These are phyloP conservation scores for Crotalus viridis DNA, from an alignment of 2,113 vertebrate species.

Conservation along the genomic window DNA sequence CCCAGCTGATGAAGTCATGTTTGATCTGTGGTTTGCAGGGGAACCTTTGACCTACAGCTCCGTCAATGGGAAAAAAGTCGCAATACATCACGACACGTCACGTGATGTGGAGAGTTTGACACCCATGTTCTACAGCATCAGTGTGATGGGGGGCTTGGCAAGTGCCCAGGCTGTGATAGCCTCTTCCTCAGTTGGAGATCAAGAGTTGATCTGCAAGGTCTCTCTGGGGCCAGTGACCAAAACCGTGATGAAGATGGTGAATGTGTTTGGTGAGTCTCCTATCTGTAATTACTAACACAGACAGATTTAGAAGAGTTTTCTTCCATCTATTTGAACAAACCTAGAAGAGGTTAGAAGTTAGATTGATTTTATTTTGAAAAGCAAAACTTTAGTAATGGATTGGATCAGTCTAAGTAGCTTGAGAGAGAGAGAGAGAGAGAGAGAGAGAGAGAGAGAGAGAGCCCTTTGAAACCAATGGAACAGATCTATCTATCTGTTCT, in stretches of 20 bases:
- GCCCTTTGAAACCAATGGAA: background rate
- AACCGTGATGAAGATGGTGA: rapidly evolving
- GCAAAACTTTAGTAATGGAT: background rate
- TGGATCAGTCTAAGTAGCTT: background rate
- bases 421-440: no score
- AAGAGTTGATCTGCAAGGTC: slow-evolving; percentile 11
- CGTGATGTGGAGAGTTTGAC: no score
- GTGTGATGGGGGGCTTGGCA: rapidly evolving
- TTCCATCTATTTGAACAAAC: background rate
- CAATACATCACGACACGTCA: no score
- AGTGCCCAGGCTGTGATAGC: background rate
- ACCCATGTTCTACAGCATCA: no score
- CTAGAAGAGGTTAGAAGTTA: background rate
- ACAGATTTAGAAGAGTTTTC: background rate
- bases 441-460: no score
- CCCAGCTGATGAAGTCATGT: slow-evolving; percentile 38
- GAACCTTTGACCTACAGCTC: rapidly evolving
- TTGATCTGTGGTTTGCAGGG: slow-evolving; percentile 26
- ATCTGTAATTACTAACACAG: no score
- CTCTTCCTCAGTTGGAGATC: rapidly evolving
- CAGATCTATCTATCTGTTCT: no score
- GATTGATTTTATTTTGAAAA: background rate
- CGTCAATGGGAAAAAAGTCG: no score
- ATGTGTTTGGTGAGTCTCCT: slow-evolving; percentile 52
- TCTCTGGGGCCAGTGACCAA: background rate